Percentiles rank a stretch among this genome's conserved stretches.
Evolutionary conservation across 2,113 vertebrate genomes (phyloP).

Genomic region (Rafetus swinhoei): DNA sequence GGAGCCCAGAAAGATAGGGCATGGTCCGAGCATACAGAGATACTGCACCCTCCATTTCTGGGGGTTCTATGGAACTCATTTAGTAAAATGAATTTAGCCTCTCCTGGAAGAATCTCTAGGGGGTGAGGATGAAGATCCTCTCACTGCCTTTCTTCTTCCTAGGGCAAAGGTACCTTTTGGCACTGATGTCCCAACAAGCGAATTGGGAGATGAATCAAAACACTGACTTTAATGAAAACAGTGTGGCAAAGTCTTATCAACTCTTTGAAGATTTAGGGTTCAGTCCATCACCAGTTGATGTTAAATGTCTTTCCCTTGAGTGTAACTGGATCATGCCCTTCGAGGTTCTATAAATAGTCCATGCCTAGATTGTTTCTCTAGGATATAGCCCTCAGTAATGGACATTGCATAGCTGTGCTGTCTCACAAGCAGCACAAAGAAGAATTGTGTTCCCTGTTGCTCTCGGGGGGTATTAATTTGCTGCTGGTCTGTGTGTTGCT

Average conservation of each 20-base stretch:
- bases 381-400: background rate
- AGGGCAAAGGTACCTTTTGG: background rate
- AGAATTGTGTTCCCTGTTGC: slow-evolving; percentile 5
- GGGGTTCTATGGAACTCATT: background rate
- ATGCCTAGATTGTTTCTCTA: background rate
- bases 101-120: background rate
- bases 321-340: background rate
- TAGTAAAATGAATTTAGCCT: background rate
- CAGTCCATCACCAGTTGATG: background rate
- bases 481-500: slow-evolving; percentile 15
- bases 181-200: background rate
- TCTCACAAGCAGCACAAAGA: slow-evolving; percentile 14
- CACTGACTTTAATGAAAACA: background rate
- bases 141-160: background rate
- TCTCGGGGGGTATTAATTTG: slow-evolving; percentile 25
- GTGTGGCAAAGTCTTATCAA: background rate
- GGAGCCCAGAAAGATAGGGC: background rate
- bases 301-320: background rate
- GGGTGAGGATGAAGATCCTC: background rate
- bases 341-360: background rate
- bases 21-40: background rate
- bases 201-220: background rate
- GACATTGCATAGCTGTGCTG: slow-evolving; percentile 16
- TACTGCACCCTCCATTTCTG: background rate
- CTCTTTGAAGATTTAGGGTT: background rate